These are phyloP conservation scores for Microtus ochrogaster DNA, from an alignment of 2,113 vertebrate genomes.

Conservation along the genomic window DNA sequence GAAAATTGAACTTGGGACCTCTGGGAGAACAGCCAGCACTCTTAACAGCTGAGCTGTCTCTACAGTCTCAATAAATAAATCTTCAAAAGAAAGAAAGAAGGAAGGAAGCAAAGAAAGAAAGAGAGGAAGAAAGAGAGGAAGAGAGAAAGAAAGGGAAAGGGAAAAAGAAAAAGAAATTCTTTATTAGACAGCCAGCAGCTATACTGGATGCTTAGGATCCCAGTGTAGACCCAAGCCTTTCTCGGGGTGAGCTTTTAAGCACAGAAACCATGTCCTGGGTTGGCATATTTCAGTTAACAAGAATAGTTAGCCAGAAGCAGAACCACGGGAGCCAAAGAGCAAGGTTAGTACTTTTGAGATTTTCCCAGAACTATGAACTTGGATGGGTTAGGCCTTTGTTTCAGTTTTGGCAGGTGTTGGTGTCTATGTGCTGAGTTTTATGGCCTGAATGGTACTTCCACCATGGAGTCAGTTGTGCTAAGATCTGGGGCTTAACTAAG, in stretches of 20 bases:
- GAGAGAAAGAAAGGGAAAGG: too few species aligned
- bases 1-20: too few species aligned
- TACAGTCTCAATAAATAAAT: too few species aligned
- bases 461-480: background rate
- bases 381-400: background rate
- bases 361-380: background rate
- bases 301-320: background rate
- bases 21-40: too few species aligned
- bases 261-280: background rate
- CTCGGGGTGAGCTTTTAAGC: background rate
- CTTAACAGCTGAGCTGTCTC: too few species aligned
- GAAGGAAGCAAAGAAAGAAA: too few species aligned
- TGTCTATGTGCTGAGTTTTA: background rate
- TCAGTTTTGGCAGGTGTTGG: background rate
- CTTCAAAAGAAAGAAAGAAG: background rate
- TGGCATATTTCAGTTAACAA: too few species aligned
- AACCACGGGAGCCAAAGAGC: background rate
- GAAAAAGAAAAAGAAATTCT: background rate
- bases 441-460: background rate
- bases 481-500: too few species aligned
- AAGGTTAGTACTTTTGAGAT: background rate
- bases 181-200: background rate
- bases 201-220: background rate
- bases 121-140: too few species aligned
- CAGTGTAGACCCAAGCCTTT: background rate